These are phyloP conservation scores for Noctua comes DNA, from an alignment of 2,888 invertebrate genomes.

Conservation along the genomic window DNA sequence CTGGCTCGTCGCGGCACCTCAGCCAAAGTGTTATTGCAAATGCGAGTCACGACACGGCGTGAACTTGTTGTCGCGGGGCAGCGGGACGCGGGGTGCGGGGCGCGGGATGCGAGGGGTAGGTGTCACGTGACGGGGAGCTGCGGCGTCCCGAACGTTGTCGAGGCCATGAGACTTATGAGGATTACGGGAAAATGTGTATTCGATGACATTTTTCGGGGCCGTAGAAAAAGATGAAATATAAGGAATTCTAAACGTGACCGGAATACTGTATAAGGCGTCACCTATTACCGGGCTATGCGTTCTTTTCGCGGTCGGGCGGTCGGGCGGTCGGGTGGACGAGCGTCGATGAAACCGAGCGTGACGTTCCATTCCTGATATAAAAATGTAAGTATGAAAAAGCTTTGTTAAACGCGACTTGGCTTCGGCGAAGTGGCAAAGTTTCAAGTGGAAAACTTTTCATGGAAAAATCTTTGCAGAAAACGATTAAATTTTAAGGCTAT, in stretches of 20 bases:
- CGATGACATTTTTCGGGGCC: conserved; percentile 90
- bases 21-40: conserved; percentile 77
- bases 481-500: conserved; percentile 89
- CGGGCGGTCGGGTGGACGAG: conserved; percentile 82
- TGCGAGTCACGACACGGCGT: conserved; percentile 84
- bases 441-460: conserved; percentile 90
- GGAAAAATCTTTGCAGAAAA: conserved; percentile 88
- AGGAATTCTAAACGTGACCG: conserved; percentile 89
- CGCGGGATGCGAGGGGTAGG: conserved; percentile 68
- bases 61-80: conserved; percentile 79
- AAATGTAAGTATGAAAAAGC: conserved; percentile 90
- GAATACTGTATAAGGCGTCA: conserved; percentile 86
- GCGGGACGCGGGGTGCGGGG: conserved; percentile 27
- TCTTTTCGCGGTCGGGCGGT: conserved; percentile 86
- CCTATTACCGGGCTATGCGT: conserved; percentile 89
- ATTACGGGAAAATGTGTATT: conserved; percentile 90
- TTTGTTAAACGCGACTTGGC: conserved; percentile 89
- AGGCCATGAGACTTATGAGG: conserved; percentile 89
- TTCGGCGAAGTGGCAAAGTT: conserved; percentile 89
- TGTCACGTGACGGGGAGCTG: conserved; percentile 74
- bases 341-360: conserved; percentile 88
- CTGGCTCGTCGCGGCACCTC: conserved; percentile 74
- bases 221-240: conserved; percentile 90
- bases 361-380: conserved; percentile 89
- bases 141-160: conserved; percentile 78